These are phyloP conservation scores for Nephotettix cincticeps DNA, from an alignment of 1,140 invertebrate genomes.

Conservation along the genomic window DNA sequence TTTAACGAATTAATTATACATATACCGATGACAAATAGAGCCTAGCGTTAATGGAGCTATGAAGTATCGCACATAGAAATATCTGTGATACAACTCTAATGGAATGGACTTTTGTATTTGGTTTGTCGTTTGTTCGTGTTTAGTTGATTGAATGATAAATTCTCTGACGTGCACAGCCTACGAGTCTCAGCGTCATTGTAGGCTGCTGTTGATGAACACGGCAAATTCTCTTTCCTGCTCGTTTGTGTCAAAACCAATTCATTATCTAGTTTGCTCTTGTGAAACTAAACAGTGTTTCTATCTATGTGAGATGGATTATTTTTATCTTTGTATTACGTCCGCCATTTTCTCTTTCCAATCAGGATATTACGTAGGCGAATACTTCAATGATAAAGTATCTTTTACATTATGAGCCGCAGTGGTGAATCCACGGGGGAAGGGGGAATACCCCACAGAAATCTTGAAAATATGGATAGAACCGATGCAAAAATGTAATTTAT, in stretches of 20 bases:
- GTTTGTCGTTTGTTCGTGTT: background rate
- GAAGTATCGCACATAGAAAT: background rate
- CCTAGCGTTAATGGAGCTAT: background rate
- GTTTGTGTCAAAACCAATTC: constrained; percentile 1
- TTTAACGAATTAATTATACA: constrained; percentile 9
- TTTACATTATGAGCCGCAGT: too few relatives aligned
- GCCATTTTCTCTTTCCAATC: background rate
- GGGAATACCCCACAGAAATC: too few relatives aligned
- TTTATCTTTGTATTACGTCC: background rate
- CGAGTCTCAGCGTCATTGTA: background rate
- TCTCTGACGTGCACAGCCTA: background rate
- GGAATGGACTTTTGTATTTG: background rate
- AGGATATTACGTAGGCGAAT: too few relatives aligned
- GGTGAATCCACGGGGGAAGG: too few relatives aligned
- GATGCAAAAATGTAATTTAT: too few relatives aligned
- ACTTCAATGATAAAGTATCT: too few relatives aligned
- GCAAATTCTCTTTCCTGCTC: background rate
- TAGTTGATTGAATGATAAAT: background rate
- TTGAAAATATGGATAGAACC: too few relatives aligned
- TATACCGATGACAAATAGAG: background rate
- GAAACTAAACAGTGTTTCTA: background rate
- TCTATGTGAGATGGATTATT: background rate
- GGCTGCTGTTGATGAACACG: background rate
- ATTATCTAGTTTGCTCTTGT: background rate
- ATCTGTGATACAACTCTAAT: background rate